Evolutionary conservation across 2,888 invertebrate species (phyloP), one percentile per base, ranked within the genome.

Genomic region (Apeira syringaria): DNA sequence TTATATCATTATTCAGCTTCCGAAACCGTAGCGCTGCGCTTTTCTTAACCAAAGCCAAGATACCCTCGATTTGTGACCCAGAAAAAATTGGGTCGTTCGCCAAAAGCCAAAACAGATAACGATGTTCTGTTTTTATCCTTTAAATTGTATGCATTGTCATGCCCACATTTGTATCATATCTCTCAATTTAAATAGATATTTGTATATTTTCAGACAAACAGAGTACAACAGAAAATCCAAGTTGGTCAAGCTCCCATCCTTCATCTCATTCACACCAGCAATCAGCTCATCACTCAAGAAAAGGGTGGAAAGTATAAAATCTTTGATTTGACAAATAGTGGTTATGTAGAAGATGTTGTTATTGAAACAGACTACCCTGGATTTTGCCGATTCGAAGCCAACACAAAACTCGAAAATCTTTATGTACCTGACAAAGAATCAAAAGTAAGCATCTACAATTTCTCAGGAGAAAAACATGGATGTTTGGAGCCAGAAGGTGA

Each of bases 241-340:
- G 91, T 93, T 71, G 94, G 94, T 63, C 87, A 90, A 66, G 91
- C 92, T 69, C 91, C 93, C 30, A 93, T 94, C 56, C 90, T 93
- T 63, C 90, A 92, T 49, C 79, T 94, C 53, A 90, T 92, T 60
- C 92, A 92, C 64, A 90, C 93, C 2, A 85, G 87, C 39, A 90
- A 91, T 51, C 89, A 92, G 53, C 88, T 95, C 52, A 89, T 95
- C 55, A 93, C 94, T 5, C 95, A 95, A 80, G 94, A 94, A 71
- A 96, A 95, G 75, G 93, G 92, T 47, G 95, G 95, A 50, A 80
- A 85, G 34, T 90, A 93, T 27, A 94, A 94, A 78, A 79, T 94
- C 51, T 95, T 94, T 92, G 84, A 91, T 54, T 86, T 91, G 55
- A 86, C 91, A 45, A 92, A 92, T 59, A 80, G 86, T 3, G 92